Base-by-base conservation (phyloP, 2,113 vertebrate genomes). In the Tinamus guttatus region DNA sequence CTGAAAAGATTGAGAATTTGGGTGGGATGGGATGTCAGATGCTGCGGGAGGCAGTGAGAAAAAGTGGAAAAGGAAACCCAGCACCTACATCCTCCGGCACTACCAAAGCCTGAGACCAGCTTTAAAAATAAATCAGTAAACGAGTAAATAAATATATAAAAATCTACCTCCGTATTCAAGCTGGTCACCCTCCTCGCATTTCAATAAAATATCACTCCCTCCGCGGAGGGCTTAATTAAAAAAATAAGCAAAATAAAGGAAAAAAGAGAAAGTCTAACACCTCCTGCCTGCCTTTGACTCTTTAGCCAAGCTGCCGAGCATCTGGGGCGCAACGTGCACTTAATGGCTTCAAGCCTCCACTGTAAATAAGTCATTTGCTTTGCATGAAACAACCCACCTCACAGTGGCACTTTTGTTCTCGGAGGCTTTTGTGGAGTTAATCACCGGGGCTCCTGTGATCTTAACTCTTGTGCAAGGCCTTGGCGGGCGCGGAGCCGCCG, bases 361-460 rank as follows among this genome's bases (percentile, higher is more conserved):
- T 64, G 78, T 71, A 88, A 94, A 85, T 13, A 59, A 67, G 4
- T 9, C 1, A 4, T 82, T 92, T 76, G 52, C 71, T 85, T 34
- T 51, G 86, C 89, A 85, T 60, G 45, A 76, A 90, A 75, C 86
- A 75, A 8, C 63, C n/a, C 1, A 3, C 59, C 49, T 10, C 91
- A 94, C 86, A 52, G 25, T 12, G 51, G 70, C 47, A 52, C 85
- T 75, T 85, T 28, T 87, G 95, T 79, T 78, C 75, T 58, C 7
- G 3, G 77, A 51, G 77, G 74, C 1, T 5, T 38, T 22, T 47
- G 91, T 3, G 9, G 71, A 47, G 64, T 62, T 24, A 34, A 63
- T 43, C 89, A 18, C 22, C 19, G 1, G 79, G 90, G 81, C 38
- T 47, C 62, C 87, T 14, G 62, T 17, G 86, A 87, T 80, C 78